Evolutionary conservation across 1,140 invertebrate species (phyloP).

Genomic region (Drosophila bocki): DNA sequence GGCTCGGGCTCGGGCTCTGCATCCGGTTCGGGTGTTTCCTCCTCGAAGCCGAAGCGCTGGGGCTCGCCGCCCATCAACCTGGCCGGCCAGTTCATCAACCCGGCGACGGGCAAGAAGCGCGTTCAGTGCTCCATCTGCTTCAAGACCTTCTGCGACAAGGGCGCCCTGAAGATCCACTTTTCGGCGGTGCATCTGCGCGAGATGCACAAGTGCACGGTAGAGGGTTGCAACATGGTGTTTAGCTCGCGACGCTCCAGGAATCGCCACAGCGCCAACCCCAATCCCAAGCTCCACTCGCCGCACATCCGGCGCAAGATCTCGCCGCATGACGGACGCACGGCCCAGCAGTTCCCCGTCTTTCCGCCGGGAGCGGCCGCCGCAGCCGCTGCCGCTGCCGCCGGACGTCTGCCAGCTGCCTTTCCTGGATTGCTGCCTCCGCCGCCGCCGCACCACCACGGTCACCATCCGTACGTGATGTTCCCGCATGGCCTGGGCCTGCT

Average conservation of each 20-base stretch:
- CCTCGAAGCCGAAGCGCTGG: constrained; percentile 77
- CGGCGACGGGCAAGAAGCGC: constrained; percentile 96
- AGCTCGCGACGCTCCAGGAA: constrained; percentile 91
- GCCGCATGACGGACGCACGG: constrained; percentile 95
- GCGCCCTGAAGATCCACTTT: constrained; percentile 99
- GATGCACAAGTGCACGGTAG: constrained; percentile 92
- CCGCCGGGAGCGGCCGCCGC: constrained; percentile 76
- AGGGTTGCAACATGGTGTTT: constrained; percentile 93
- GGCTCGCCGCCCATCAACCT: constrained; percentile 91
- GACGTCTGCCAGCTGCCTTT: constrained; percentile 86
- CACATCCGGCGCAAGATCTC: constrained; percentile 96
- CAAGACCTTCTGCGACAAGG: constrained; percentile 99
- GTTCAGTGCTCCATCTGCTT: constrained; percentile 99
- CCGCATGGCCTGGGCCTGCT: constrained; percentile 57
- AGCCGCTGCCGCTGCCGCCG: constrained; percentile 52
- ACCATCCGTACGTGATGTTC: constrained; percentile 59
- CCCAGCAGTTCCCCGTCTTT: constrained; percentile 91
- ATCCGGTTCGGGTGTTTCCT: background rate
- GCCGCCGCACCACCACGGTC: constrained; percentile 43
- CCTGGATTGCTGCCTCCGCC: constrained; percentile 85
- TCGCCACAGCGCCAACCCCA: constrained; percentile 96
- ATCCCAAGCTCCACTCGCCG: constrained; percentile 98
- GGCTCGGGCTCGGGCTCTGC: background rate
- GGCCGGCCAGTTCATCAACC: constrained; percentile 95
- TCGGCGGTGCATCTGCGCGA: constrained; percentile 95